Evolutionary conservation across 2,888 invertebrate genomes (phyloP).

Genomic region (Sisyra terminalis): DNA sequence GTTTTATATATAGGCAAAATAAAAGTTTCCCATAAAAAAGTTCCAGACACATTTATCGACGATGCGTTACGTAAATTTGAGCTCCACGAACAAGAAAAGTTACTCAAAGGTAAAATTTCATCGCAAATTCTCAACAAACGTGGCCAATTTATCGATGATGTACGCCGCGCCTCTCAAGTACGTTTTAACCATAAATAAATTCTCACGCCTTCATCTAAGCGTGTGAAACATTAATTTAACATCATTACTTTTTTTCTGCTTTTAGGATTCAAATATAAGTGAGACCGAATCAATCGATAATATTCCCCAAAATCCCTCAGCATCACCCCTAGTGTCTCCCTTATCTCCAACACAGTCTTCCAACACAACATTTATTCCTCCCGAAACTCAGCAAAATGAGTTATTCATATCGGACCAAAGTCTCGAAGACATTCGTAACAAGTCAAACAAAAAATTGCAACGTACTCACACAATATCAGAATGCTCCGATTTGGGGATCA

Average conservation of each 20-base stretch:
- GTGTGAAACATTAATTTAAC: neutral
- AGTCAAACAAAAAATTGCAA: neutral
- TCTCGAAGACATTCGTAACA: neutral
- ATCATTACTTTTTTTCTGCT: neutral
- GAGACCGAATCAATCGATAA: slow-evolving; percentile 6
- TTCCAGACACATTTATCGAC: slow-evolving; percentile 78
- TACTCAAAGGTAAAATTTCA: slow-evolving; percentile 8
- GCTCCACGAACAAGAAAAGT: slow-evolving; percentile 58
- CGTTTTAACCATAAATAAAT: slow-evolving; percentile 11
- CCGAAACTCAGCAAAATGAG: neutral
- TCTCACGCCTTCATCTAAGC: neutral
- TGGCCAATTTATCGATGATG: slow-evolving; percentile 17
- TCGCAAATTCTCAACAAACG: slow-evolving; percentile 17
- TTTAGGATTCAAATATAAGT: slow-evolving; percentile 8
- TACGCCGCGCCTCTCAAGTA: slow-evolving; percentile 25
- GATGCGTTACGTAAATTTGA: slow-evolving; percentile 76
- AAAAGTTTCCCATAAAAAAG: slow-evolving; percentile 70
- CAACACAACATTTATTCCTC: neutral
- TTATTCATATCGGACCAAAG: neutral
- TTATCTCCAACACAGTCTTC: slow-evolving; percentile 2
- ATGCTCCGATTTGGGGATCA: slow-evolving; percentile 1
- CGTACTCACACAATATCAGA: slow-evolving; percentile 3
- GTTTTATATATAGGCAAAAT: slow-evolving; percentile 86
- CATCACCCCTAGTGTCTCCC: slow-evolving; percentile 1
- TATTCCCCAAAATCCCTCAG: neutral